Conservation (phyloP, 2,888 invertebrate genomes). For the Plagiodera versicolora region DNA sequence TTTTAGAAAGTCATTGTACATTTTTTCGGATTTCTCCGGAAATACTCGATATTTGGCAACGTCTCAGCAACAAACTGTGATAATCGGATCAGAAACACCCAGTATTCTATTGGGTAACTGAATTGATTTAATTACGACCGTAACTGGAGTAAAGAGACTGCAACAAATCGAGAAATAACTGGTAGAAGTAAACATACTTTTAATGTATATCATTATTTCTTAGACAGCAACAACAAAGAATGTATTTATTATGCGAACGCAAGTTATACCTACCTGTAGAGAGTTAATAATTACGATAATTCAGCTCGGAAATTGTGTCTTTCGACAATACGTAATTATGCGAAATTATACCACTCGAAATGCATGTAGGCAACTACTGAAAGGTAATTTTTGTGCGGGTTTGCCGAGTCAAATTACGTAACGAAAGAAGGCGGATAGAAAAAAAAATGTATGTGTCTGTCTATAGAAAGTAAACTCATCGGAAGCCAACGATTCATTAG, state of each 20-base stretch:
- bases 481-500: no score
- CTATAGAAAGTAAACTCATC: background rate
- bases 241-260: no score
- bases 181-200: background rate
- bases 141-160: background rate
- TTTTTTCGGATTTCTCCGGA: no score
- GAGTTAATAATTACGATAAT: background rate
- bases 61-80: no score
- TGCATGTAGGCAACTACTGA: background rate
- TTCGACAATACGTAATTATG: background rate
- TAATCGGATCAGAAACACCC: no score
- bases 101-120: background rate
- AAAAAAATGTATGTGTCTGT: background rate
- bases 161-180: background rate
- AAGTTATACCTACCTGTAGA: background rate
- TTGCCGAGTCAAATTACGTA: background rate
- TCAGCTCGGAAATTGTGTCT: background rate
- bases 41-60: no score
- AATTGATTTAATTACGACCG: background rate
- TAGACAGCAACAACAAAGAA: background rate
- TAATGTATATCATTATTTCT: background rate
- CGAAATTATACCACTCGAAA: background rate
- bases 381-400: background rate
- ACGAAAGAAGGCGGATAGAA: background rate
- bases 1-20: no score